Percentiles rank a stretch among this genome's conserved stretches.
phyloP scores from a whole-genome alignment of 2,888 invertebrate genomes.

The Heliconius ethilla region DNA sequence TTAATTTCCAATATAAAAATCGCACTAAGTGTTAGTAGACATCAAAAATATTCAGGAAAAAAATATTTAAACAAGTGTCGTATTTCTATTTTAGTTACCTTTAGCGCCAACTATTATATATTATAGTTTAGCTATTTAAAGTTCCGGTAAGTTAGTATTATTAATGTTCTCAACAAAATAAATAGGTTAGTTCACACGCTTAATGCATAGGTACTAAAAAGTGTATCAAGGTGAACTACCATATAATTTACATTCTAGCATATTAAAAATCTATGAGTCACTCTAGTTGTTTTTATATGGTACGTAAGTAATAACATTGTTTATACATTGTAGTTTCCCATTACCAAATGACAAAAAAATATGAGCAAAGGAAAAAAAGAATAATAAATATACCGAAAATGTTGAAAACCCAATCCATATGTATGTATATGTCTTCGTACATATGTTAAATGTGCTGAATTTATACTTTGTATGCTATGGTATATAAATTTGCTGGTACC shows the following conservation, averaged over 20 bases:
- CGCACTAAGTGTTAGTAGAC: too few species aligned
- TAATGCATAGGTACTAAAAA: conserved; percentile 31
- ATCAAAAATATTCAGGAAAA: neutral
- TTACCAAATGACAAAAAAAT: neutral
- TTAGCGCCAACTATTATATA: neutral
- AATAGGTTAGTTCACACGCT: conserved; percentile 39
- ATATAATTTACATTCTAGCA: conserved; percentile 36
- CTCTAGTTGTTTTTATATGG: neutral
- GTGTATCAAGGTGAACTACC: conserved; percentile 38
- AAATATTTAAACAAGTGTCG: neutral
- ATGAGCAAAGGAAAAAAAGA: neutral
- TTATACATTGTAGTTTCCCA: neutral
- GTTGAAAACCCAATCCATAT: too few species aligned
- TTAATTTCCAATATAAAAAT: neutral
- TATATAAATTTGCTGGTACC: too few species aligned
- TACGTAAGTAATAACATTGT: neutral
- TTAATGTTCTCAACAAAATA: conserved; percentile 25
- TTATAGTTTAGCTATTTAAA: neutral
- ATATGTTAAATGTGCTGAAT: too few species aligned
- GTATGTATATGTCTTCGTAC: too few species aligned
- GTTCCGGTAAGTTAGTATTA: conserved; percentile 3
- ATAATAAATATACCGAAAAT: neutral
- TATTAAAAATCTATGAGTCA: conserved; percentile 34
- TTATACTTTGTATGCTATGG: too few species aligned
- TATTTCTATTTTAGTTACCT: neutral